Percentiles rank a stretch among this genome's conserved stretches.
Conservation (phyloP, 2,113 vertebrate genomes). For the Pandion haliaetus region DNA sequence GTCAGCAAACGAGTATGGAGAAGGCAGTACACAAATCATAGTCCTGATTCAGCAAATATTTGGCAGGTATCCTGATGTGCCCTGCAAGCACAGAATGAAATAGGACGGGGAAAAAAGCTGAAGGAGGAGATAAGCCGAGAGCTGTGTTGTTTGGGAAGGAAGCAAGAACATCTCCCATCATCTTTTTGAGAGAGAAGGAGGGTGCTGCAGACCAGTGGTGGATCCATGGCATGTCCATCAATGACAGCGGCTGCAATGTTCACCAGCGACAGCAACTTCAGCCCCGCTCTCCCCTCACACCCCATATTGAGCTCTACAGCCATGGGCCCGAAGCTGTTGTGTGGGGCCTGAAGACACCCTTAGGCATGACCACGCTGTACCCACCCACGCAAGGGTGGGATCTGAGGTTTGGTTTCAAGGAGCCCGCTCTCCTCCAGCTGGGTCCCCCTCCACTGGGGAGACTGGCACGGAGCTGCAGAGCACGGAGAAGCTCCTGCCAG, state of each 20-base stretch:
- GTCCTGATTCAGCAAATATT: conserved; percentile 34
- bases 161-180: neutral
- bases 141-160: neutral
- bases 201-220: fast-evolving
- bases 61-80: conserved; percentile 12
- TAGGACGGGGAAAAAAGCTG: neutral
- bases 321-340: fast-evolving
- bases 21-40: neutral
- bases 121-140: neutral
- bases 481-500: neutral
- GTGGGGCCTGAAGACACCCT: neutral
- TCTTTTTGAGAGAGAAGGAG: neutral
- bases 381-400: neutral
- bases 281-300: neutral
- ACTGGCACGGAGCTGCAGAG: fast-evolving
- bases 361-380: fast-evolving
- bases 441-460: neutral
- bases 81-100: neutral
- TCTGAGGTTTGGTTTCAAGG: neutral
- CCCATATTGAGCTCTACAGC: neutral
- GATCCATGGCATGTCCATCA: neutral
- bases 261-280: neutral
- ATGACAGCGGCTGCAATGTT: neutral
- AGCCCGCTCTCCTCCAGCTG: neutral
- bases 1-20: neutral